A percentile compares a stretch with the other conserved stretches of the same genome.
These are phyloP conservation scores for Lepidothrix coronata DNA, from an alignment of 2,113 vertebrate species.

Conservation along the genomic window DNA sequence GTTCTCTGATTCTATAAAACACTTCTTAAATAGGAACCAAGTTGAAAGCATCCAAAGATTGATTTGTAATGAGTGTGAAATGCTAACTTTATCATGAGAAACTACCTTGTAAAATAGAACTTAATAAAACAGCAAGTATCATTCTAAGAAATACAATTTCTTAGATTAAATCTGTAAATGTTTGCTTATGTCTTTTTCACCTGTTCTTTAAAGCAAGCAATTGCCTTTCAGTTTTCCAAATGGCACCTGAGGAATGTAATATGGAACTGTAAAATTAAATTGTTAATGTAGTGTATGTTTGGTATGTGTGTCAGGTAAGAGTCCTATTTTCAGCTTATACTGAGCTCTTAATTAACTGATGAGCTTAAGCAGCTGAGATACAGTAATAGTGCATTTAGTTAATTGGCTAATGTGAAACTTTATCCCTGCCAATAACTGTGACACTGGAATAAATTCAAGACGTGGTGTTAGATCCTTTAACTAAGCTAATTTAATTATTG, in stretches of 20 bases:
- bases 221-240: neutral
- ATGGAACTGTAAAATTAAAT: conserved; percentile 1
- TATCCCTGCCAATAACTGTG: conserved; percentile 53
- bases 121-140: neutral
- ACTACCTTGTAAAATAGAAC: neutral
- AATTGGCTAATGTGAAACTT: conserved; percentile 64
- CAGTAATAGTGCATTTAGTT: conserved; percentile 64
- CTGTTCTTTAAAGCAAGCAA: neutral
- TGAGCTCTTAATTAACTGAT: conserved; percentile 68
- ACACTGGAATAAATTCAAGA: conserved; percentile 55
- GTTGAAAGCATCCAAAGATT: neutral
- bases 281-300: conserved; percentile 45
- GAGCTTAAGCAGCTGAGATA: conserved; percentile 64
- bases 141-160: neutral
- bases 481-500: conserved; percentile 32
- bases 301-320: conserved; percentile 50
- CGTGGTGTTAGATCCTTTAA: conserved; percentile 2
- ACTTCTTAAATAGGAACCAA: neutral
- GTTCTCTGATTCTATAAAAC: neutral
- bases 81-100: neutral
- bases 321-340: conserved; percentile 55
- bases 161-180: neutral
- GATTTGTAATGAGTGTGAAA: neutral
- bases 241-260: neutral
- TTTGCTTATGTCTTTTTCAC: neutral